Conservation (phyloP, 2,113 vertebrate species). For the Catharus bicknelli region DNA sequence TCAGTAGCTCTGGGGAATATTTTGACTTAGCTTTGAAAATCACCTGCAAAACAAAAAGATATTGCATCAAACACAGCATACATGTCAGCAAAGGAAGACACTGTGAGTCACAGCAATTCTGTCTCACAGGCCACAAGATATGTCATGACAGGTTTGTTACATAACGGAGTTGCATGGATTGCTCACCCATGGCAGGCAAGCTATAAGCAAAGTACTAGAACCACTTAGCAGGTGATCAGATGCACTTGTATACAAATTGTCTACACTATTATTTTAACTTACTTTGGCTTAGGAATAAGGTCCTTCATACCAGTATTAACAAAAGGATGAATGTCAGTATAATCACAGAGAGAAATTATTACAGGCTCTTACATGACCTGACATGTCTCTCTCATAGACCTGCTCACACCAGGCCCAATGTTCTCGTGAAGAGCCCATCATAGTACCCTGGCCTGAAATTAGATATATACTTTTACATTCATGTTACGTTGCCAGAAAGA, state of each 20-base stretch:
- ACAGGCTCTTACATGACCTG: not conserved
- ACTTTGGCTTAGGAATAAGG: not conserved
- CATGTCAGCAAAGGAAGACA: not conserved
- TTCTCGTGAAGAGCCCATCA: not conserved
- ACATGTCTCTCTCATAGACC: not conserved
- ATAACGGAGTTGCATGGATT: not conserved
- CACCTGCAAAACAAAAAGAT: conserved; percentile 78
- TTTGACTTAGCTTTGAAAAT: conserved; percentile 96
- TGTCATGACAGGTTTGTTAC: not conserved
- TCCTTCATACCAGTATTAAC: not conserved
- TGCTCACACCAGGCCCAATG: not conserved
- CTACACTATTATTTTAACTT: not conserved
- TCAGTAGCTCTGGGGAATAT: conserved; percentile 88
- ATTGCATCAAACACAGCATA: not conserved
- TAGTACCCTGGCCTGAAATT: not conserved
- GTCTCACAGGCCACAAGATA: not conserved
- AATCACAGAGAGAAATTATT: not conserved
- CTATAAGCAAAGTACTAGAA: not conserved
- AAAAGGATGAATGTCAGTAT: not conserved
- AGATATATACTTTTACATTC: not conserved
- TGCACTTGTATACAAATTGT: not conserved
- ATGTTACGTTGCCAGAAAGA: not conserved
- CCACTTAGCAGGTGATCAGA: not conserved
- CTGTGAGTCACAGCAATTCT: not conserved
- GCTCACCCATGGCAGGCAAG: not conserved